Evolutionary conservation across 2,888 invertebrate species (phyloP), one percentile per base, ranked within the genome.

Genomic region (Scaeva pyrastri): DNA sequence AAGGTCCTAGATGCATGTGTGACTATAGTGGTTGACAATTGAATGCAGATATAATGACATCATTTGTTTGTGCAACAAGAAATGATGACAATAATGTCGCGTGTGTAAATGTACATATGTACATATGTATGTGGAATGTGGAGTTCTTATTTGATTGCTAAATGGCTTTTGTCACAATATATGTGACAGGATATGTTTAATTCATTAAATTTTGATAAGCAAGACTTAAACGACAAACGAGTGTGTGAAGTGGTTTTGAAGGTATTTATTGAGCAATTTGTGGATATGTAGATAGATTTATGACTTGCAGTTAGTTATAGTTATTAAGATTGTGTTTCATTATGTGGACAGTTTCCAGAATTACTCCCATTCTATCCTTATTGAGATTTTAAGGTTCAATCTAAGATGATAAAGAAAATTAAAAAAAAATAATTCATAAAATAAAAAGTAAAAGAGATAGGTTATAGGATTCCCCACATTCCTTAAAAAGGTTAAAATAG

Each of bases 11-110:
- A 45, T 68, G 23, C 11, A 71, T 60, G 72, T 62, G 77, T 78
- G 73, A 52, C 21, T 68, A 56, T 31, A 68, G 85, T 56, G 72
- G 85, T 68, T 78, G 86, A 86, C 86, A 86, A 78, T 82, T 71
- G 86, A 77, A 82, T 82, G 86, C 70, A 73, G 86, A 77, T 82
- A 86, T 86, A 82, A 82, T 82, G 82, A 74, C 77, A 77, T 78
- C 74, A 74, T 82, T 86, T 74, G 58, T 82, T 73, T 81, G 52
- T 48, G 56, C 31, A 43, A 36, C 31, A 19, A 39, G 58, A 14
- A 60, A 39, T 36, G 26, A 36, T 31, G 8, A 11, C 14, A 48
- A 39, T 45, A 26, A 36, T 36, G 39, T 21, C 14, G n/a, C 11
- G 60, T 11, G 16, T 8, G 58, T 36, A n/a, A 12, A 45, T 31